These are phyloP conservation scores for Falco columbarius DNA, from an alignment of 2,797 vertebrate species.

Conservation along the genomic window DNA sequence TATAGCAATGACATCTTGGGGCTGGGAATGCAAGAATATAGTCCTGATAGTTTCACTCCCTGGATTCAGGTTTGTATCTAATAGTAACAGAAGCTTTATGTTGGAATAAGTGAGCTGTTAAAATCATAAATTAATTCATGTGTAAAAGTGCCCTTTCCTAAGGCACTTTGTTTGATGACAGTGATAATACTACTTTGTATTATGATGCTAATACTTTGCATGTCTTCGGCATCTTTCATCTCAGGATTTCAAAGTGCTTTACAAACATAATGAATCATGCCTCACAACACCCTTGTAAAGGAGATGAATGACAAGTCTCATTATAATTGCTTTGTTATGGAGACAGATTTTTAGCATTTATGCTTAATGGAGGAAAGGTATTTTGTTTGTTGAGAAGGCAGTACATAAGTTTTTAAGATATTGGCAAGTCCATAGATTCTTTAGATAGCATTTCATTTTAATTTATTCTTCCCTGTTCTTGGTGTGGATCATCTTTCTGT, in stretches of 20 bases:
- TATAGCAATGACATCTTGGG: neutral
- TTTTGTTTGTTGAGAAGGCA: neutral
- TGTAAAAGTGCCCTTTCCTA: conserved; percentile 9
- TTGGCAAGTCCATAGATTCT: neutral
- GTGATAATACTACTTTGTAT: neutral
- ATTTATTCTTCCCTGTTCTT: neutral
- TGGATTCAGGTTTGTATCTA: neutral
- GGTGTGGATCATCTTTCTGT: neutral
- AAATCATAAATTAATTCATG: neutral
- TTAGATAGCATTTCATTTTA: neutral
- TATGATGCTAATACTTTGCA: neutral
- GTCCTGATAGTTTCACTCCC: neutral
- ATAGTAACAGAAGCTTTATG: neutral
- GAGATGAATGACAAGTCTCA: neutral
- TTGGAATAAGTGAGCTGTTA: neutral
- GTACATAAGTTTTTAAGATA: neutral
- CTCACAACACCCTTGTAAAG: neutral
- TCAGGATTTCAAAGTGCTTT: conserved; percentile 1
- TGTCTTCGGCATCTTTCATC: conserved; percentile 1
- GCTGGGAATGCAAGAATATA: neutral
- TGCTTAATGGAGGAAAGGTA: neutral
- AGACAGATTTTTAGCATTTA: neutral
- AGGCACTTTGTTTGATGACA: neutral
- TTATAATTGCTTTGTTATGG: neutral
- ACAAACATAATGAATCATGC: neutral